phyloP scores from a whole-genome alignment of 2,888 invertebrate species.

The Brenthis daphne region DNA sequence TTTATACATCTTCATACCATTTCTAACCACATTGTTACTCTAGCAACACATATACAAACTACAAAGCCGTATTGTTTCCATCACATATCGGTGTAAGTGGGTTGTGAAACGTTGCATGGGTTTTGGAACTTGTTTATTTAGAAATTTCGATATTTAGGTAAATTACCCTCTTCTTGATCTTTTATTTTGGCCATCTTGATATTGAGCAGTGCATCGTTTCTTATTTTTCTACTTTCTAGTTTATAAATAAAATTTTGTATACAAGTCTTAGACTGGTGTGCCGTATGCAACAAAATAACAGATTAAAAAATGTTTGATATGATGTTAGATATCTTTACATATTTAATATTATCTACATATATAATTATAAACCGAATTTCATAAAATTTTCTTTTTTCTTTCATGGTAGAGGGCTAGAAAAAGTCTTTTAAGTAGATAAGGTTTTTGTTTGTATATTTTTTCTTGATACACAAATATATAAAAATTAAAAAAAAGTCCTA shows the following conservation, averaged over 20 bases:
- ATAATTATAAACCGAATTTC: too few species aligned
- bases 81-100: slow-evolving; percentile 22
- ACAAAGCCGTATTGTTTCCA: slow-evolving; percentile 20
- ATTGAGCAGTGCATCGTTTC: not conserved
- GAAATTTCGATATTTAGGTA: slow-evolving; percentile 17
- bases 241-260: not conserved
- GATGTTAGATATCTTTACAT: too few species aligned
- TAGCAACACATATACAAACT: not conserved
- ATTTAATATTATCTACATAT: too few species aligned
- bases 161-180: slow-evolving; percentile 12
- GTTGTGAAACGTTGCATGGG: slow-evolving; percentile 14
- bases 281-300: too few species aligned
- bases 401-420: too few species aligned
- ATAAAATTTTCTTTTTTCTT: too few species aligned
- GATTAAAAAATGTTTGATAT: too few species aligned
- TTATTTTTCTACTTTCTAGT: not conserved
- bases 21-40: slow-evolving; percentile 1
- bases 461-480: too few species aligned
- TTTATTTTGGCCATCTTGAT: slow-evolving; percentile 2
- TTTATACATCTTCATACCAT: not conserved
- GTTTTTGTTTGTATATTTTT: too few species aligned
- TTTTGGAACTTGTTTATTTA: slow-evolving; percentile 16
- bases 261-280: not conserved
- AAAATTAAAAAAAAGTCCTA: too few species aligned
- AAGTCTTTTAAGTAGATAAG: too few species aligned